Base-by-base conservation (phyloP, 2,113 vertebrate species). In the Varanus komodoensis region DNA sequence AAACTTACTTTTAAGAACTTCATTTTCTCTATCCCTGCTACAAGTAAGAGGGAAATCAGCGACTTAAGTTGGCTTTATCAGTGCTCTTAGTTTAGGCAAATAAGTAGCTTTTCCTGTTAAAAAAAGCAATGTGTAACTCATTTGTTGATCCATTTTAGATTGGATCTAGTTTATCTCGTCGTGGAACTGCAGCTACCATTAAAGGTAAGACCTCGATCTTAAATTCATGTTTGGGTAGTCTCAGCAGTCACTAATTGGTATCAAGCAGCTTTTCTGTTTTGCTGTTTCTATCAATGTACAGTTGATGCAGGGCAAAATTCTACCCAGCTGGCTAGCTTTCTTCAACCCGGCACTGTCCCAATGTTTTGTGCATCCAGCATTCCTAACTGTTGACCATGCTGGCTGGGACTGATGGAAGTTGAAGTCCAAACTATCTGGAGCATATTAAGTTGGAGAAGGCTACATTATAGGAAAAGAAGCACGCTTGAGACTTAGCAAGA, bases 161-260 rank as follows among this genome's bases (percentile, higher is more conserved):
- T 91, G 97, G 95, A 86, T 98, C 98, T 92, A 97, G 96, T 57
- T 98, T 98, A 91, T 97, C 97, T 94, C 98, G 98, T 86, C 97
- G 97, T 92, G 98, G 98, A 97, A 97, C 97, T 93, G 94, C 98
- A 95, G 97, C 97, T 88, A 97, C 96, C 91, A 97, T 98, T 93
- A 99, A 98, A 99, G 98, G 99, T 99, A 96, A 95, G 89, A 77
- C 29, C 19, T 88, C 84, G 0, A 44, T 77, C 0, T 88, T 87
- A 75, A 83, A 84, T 82, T 81, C 68, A 64, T 4, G 0, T 75
- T 89, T 6, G 6, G n/a, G 27, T 85, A 92, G 25, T 12, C 81
- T 61, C 91, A 92, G 4, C 81, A 0, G 15, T 78, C 0, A 2
- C 8, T 82, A 44, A 44, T 7, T 75, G 81, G 3, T 83, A 38